Percentiles rank a stretch among this genome's conserved stretches.
These are phyloP conservation scores for Centropristis striata DNA, from an alignment of 2,113 vertebrate species.

Conservation along the genomic window DNA sequence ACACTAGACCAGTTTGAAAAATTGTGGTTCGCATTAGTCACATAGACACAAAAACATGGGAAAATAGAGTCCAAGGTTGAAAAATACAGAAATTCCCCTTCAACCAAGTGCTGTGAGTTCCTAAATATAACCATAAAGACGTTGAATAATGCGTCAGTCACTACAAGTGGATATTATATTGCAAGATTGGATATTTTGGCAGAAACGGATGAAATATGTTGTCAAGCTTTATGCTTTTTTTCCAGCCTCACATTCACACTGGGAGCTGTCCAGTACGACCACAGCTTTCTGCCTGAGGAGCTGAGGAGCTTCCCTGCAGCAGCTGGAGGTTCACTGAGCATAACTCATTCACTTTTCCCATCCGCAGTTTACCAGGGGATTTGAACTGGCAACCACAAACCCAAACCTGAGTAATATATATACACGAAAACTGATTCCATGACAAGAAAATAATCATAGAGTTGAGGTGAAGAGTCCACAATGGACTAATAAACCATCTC, in stretches of 20 bases:
- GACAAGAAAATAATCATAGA: constrained; percentile 26
- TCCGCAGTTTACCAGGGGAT: constrained; percentile 32
- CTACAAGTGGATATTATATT: neutral
- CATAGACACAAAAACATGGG: too few species aligned
- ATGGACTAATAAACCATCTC: constrained; percentile 59
- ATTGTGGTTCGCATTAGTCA: too few species aligned
- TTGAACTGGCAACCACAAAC: constrained; percentile 47
- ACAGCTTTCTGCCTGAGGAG: neutral
- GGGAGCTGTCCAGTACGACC: constrained; percentile 13
- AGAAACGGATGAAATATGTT: neutral
- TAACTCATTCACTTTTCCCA: constrained; percentile 57
- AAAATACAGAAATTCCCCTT: too few species aligned
- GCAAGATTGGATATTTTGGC: neutral
- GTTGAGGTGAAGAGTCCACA: constrained; percentile 47
- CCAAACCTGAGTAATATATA: constrained; percentile 38
- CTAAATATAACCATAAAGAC: too few species aligned
- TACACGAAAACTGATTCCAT: constrained; percentile 38
- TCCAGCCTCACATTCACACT: neutral
- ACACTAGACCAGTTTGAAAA: too few species aligned
- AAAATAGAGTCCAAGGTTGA: too few species aligned
- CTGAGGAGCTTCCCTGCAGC: constrained; percentile 1
- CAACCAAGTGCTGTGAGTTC: too few species aligned
- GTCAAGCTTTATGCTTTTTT: neutral
- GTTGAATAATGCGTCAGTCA: neutral
- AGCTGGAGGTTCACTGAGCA: constrained; percentile 24